Evolutionary conservation across 2,797 vertebrate species (phyloP), one percentile per base, ranked within the genome.

Genomic region (Hydrocynus forskahlii): DNA sequence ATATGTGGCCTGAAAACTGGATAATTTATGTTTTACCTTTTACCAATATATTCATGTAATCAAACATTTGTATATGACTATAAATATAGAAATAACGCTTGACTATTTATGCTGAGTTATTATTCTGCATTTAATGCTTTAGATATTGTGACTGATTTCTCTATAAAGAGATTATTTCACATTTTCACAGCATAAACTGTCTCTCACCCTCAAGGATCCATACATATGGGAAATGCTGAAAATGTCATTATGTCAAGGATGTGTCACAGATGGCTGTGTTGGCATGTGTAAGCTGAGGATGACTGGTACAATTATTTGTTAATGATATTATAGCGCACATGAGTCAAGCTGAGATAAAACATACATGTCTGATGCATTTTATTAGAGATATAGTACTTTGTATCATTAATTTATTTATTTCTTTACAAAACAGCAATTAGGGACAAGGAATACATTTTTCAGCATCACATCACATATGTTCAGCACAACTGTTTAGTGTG

Each of bases 241-340:
- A 60, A 60, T 71, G 68, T 70, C 68, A 50, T 70, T 29, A 45
- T 69, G 67, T 75, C 59, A 73, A 78, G 19, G 35, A 72, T 67
- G 57, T 68, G 45, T 80, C 62, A 54, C 21, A 23, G 54, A 25
- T 76, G 67, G 45, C 62, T 43, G 67, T 63, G 72, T 72, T 68
- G 76, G 59, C 68, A n/a, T 72, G 67, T 71, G 25, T 1, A 25
- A 76, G 75, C 60, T 72, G 73, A 16, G 13, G 38, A 75, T 45
- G 38, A 25, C 73, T 75, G 76, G 8, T 64, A 54, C 29, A 23
- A 16, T 43, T 29, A 12, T 52, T 50, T 80, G 72, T 80, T 83
- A 64, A 57, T 76, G 50, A 80, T 71, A 63, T 80, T 59, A 72
- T 57, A 71, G 77, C 55, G 62, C 35, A 80, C 72, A 76, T 57